phyloP scores from a whole-genome alignment of 2,113 vertebrate species.

The Sander lucioperca region DNA sequence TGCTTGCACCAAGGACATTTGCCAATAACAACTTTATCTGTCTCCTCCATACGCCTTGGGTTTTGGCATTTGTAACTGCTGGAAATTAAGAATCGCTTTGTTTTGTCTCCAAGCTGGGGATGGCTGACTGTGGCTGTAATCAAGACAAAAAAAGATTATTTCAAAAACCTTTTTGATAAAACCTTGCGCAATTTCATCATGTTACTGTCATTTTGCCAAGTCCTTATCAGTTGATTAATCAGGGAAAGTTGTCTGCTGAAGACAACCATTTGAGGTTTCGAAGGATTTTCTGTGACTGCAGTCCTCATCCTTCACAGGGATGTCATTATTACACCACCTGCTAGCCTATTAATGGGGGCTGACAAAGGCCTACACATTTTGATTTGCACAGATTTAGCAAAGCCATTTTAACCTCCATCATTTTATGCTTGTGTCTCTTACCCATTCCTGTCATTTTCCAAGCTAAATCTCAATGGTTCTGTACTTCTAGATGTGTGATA shows the following conservation, averaged over 20 bases:
- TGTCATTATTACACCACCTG: slow-evolving; percentile 16
- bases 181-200: slow-evolving; percentile 53
- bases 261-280: slow-evolving; percentile 38
- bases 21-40: slow-evolving; percentile 97
- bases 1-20: slow-evolving; percentile 87
- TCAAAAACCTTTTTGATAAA: slow-evolving; percentile 83
- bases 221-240: slow-evolving; percentile 74
- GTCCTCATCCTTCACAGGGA: slow-evolving; percentile 6
- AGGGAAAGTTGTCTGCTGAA: slow-evolving; percentile 39
- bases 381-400: slow-evolving; percentile 45
- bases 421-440: not conserved
- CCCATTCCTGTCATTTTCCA: slow-evolving; percentile 3
- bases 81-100: slow-evolving; percentile 91
- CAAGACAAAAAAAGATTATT: slow-evolving; percentile 77
- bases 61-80: slow-evolving; percentile 88
- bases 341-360: slow-evolving; percentile 14
- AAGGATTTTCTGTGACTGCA: slow-evolving; percentile 32
- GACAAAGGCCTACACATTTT: slow-evolving; percentile 20
- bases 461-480: not conserved
- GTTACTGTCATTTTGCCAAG: slow-evolving; percentile 58
- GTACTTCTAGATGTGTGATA: not conserved
- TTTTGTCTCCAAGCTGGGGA: slow-evolving; percentile 88
- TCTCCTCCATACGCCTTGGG: slow-evolving; percentile 86
- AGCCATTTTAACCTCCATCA: slow-evolving; percentile 31
- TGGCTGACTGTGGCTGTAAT: slow-evolving; percentile 87